Conservation (phyloP, 2,797 vertebrate genomes). For the Thunnus albacares region DNA sequence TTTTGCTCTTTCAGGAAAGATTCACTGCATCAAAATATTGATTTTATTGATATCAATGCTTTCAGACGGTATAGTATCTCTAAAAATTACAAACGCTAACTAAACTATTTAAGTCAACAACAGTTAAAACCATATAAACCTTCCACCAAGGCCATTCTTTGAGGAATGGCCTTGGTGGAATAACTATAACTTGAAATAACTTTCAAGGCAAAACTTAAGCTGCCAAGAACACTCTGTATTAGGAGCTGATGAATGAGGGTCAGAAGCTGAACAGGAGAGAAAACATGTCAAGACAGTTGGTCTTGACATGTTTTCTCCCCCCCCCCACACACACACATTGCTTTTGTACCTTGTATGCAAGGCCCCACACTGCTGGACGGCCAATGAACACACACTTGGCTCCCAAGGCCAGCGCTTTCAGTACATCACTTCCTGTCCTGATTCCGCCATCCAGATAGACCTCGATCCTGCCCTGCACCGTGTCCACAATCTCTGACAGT, state of each 20-base stretch:
- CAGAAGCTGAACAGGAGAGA: background rate
- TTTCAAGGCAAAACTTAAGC: background rate
- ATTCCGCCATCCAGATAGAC: constrained; percentile 96
- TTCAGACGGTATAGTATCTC: background rate
- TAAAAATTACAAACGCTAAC: background rate
- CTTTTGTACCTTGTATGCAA: constrained; percentile 92
- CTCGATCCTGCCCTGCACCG: constrained; percentile 91
- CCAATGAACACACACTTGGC: constrained; percentile 96
- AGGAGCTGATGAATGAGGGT: background rate
- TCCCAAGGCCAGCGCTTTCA: constrained; percentile 95
- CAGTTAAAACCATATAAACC: background rate
- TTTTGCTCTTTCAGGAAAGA: background rate
- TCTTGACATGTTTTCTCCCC: too few species aligned
- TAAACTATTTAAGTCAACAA: background rate
- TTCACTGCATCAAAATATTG: background rate
- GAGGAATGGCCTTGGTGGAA: too few species aligned
- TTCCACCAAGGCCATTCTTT: background rate
- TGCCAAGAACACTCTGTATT: background rate
- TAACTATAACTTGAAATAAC: background rate
- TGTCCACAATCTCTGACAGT: constrained; percentile 92
- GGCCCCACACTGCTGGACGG: constrained; percentile 94
- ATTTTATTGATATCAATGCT: background rate
- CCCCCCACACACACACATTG: background rate
- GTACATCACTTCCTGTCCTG: constrained; percentile 92
- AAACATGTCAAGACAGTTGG: background rate